phyloP scores from a whole-genome alignment of 1,140 invertebrate species.

The Zaprionus lachaisei region DNA sequence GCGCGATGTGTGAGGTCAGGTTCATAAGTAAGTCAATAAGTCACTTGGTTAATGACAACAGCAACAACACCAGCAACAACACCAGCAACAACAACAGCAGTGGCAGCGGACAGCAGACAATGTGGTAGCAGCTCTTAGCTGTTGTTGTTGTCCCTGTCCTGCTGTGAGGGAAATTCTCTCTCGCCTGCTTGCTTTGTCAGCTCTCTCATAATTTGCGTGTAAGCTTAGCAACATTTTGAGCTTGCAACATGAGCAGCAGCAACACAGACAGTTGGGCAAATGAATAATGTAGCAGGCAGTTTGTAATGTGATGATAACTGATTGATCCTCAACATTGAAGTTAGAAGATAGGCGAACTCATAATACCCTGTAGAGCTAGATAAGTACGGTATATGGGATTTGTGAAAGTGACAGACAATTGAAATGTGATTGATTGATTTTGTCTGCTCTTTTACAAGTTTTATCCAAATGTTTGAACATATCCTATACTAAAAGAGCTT shows the following conservation, averaged over 20 bases:
- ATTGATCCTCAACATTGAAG: too few species aligned
- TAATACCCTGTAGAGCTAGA: too few species aligned
- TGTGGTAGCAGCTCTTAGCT: slow-evolving; percentile 4
- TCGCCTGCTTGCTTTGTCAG: slow-evolving; percentile 36
- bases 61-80: slow-evolving; percentile 38
- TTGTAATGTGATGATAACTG: too few species aligned
- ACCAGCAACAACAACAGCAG: slow-evolving; percentile 23
- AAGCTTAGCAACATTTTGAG: slow-evolving; percentile 43
- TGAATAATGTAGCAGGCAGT: background rate
- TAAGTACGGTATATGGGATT: too few species aligned
- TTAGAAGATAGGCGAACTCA: too few species aligned
- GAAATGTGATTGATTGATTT: too few species aligned
- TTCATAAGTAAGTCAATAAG: slow-evolving; percentile 81
- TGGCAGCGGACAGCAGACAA: background rate
- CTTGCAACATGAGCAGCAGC: slow-evolving; percentile 24
- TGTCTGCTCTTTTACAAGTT: too few species aligned
- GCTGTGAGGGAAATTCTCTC: slow-evolving; percentile 37
- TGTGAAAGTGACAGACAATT: too few species aligned
- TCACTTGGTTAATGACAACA: slow-evolving; percentile 76
- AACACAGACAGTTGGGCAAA: background rate
- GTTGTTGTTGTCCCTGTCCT: background rate
- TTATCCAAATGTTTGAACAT: too few species aligned
- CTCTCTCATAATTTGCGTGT: slow-evolving; percentile 20
- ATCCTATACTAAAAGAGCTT: too few species aligned
- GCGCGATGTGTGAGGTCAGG: slow-evolving; percentile 72